phyloP scores from a whole-genome alignment of 2,113 vertebrate genomes.

The Elachura formosa region DNA sequence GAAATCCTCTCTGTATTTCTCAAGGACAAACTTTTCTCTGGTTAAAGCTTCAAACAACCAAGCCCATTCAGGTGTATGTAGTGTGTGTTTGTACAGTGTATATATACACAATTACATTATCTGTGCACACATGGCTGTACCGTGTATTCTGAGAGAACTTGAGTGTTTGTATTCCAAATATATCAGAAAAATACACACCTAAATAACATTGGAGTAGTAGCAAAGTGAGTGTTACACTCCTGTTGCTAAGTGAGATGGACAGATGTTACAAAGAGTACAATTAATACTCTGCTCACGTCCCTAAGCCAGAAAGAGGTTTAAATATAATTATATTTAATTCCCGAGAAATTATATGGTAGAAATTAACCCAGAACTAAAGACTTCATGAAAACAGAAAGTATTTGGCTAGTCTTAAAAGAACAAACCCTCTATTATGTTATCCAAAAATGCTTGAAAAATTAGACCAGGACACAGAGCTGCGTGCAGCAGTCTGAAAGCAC shows the following conservation, averaged over 20 bases:
- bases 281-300: constrained; percentile 39
- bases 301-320: constrained; percentile 25
- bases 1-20: background rate
- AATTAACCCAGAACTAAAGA: constrained; percentile 34
- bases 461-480: background rate
- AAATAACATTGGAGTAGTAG: background rate
- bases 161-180: background rate
- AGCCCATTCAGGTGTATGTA: background rate
- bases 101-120: background rate
- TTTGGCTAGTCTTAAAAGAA: background rate
- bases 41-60: background rate
- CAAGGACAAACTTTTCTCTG: background rate
- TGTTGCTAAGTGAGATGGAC: constrained; percentile 20
- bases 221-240: background rate
- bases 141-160: background rate
- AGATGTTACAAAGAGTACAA: constrained; percentile 42
- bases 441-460: background rate
- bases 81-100: background rate
- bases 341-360: background rate
- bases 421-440: background rate
- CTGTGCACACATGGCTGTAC: background rate
- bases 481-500: background rate
- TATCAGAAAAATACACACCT: background rate
- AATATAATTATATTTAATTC: constrained; percentile 23
- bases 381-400: background rate